A percentile compares a stretch with the other conserved stretches of the same genome.
Evolutionary conservation across 2,888 invertebrate genomes (phyloP).

Genomic region (Cryptus viduatorius): DNA sequence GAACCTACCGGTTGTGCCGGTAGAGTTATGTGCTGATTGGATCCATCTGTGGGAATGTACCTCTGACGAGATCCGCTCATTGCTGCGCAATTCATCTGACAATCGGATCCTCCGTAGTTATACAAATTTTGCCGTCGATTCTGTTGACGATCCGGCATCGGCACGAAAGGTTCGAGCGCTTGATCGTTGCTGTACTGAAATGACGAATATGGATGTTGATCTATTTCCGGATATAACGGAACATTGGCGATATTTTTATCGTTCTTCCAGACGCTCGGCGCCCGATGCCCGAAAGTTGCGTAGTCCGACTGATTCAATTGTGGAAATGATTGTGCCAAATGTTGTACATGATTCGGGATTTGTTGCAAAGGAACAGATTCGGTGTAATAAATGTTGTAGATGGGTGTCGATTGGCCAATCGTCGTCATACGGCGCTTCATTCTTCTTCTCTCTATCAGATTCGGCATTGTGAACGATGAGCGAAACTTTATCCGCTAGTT

Average conservation of each 20-base stretch:
- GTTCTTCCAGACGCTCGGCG: not conserved
- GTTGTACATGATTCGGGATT: conserved; percentile 56
- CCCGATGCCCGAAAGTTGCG: not conserved
- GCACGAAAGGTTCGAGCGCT: not conserved
- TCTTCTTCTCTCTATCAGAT: conserved; percentile 68
- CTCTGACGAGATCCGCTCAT: conserved; percentile 7
- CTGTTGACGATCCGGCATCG: conserved; percentile 40
- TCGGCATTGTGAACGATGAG: conserved; percentile 61
- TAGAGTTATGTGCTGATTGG: conserved; percentile 61
- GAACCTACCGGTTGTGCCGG: conserved; percentile 53
- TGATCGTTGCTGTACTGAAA: conserved; percentile 1
- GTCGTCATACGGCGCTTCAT: conserved; percentile 63
- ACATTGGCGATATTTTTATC: not conserved
- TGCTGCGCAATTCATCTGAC: conserved; percentile 2
- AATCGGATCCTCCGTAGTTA: conserved; percentile 13
- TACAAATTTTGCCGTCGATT: conserved; percentile 38
- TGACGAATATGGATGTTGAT: conserved; percentile 49
- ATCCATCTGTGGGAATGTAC: conserved; percentile 11
- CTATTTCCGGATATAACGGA: conserved; percentile 61
- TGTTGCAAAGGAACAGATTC: conserved; percentile 61
- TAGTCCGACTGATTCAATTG: conserved; percentile 43
- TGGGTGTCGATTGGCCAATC: conserved; percentile 42
- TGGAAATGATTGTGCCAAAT: conserved; percentile 60
- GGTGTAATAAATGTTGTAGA: conserved; percentile 70
- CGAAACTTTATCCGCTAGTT: conserved; percentile 61